A percentile compares a stretch with the other conserved stretches of the same genome.
Evolutionary conservation across 2,113 vertebrate species (phyloP).

Genomic region (Rhagologus leucostigma): DNA sequence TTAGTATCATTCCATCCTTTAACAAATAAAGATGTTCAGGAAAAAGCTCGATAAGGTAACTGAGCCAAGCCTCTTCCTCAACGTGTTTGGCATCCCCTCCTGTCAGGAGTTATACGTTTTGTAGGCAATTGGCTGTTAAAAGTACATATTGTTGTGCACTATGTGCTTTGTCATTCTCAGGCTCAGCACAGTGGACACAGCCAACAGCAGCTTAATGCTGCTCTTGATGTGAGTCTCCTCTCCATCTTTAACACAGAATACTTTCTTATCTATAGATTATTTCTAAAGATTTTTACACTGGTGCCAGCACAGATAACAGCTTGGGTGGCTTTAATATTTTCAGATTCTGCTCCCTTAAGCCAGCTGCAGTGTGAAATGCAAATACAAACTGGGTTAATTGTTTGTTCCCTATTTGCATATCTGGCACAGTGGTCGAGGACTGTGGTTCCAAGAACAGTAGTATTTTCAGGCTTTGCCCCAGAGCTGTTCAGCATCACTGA

Average conservation of each 20-base stretch:
- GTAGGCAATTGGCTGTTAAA: not conserved
- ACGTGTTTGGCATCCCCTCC: not conserved
- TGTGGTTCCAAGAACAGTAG: not conserved
- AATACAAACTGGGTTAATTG: not conserved
- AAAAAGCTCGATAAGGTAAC: not conserved
- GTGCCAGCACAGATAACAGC: not conserved
- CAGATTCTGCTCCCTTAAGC: not conserved
- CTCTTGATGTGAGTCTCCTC: rapidly evolving
- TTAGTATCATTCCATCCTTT: not conserved
- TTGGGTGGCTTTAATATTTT: not conserved
- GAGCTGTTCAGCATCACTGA: not conserved
- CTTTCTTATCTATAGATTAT: not conserved
- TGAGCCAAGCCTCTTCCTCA: not conserved
- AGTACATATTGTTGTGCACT: not conserved
- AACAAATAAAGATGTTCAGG: not conserved
- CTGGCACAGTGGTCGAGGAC: not conserved
- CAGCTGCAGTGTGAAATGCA: not conserved
- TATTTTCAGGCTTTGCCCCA: not conserved
- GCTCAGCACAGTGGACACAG: not conserved
- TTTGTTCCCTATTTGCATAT: not conserved
- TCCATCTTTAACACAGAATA: not conserved
- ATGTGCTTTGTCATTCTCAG: not conserved
- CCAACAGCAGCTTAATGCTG: not conserved
- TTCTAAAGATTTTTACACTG: not conserved
- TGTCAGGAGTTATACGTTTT: not conserved